Conservation (phyloP, 1,140 invertebrate genomes). For the Polyergus mexicanus region DNA sequence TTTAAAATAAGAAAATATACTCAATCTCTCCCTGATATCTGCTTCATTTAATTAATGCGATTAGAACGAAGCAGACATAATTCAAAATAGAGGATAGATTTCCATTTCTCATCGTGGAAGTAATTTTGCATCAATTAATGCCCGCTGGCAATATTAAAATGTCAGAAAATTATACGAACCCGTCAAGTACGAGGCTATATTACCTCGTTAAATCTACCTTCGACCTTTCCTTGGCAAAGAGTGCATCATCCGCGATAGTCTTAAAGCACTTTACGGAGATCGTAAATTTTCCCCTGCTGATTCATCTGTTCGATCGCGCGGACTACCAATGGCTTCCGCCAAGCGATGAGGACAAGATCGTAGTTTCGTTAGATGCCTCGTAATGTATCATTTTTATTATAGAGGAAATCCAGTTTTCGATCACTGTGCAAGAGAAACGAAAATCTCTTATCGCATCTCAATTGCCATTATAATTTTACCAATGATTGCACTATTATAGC, state of each 20-base stretch:
- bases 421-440: background rate
- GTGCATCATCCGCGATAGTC: slow-evolving; percentile 25
- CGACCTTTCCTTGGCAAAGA: slow-evolving; percentile 54
- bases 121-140: slow-evolving; percentile 36
- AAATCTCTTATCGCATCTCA: background rate
- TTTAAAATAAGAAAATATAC: background rate
- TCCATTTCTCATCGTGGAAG: background rate
- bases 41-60: background rate
- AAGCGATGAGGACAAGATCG: slow-evolving; percentile 23
- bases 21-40: background rate
- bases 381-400: slow-evolving; percentile 66
- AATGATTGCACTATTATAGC: background rate
- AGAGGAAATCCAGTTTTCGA: slow-evolving; percentile 13
- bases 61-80: background rate
- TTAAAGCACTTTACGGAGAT: slow-evolving; percentile 62
- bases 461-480: background rate
- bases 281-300: slow-evolving; percentile 70
- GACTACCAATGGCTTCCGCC: slow-evolving; percentile 39
- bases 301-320: slow-evolving; percentile 53
- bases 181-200: slow-evolving; percentile 2
- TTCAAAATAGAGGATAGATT: too few species aligned
- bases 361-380: slow-evolving; percentile 19
- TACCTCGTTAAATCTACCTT: slow-evolving; percentile 47
- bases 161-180: background rate
- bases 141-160: background rate